Percentiles rank a stretch among this genome's conserved stretches.
phyloP scores from a whole-genome alignment of 2,113 vertebrate genomes.

The Myotis brandtii region DNA sequence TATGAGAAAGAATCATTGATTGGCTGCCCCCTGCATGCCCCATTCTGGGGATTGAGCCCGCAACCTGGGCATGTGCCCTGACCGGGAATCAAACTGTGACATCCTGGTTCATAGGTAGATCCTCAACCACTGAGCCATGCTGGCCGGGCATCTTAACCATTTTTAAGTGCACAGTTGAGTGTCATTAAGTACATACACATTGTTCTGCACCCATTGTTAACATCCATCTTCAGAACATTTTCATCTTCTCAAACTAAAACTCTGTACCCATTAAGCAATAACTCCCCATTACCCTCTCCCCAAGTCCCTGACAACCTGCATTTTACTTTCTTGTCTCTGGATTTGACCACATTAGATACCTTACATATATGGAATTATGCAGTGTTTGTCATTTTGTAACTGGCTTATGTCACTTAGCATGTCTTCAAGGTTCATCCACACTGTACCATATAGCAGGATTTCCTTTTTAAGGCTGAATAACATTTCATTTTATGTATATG shows the following conservation, averaged over 20 bases:
- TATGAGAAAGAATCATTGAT: too few relatives aligned
- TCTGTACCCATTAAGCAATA: background rate
- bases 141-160: background rate
- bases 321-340: background rate
- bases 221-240: background rate
- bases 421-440: background rate
- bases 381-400: background rate
- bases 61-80: too few relatives aligned
- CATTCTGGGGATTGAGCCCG: too few relatives aligned
- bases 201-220: background rate
- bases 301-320: background rate
- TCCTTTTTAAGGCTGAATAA: background rate
- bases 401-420: background rate
- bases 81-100: too few relatives aligned
- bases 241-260: background rate
- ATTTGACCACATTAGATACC: background rate
- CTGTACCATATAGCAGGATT: background rate
- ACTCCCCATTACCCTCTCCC: background rate
- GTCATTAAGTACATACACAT: background rate
- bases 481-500: background rate
- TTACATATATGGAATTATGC: background rate
- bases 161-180: background rate
- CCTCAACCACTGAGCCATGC: too few relatives aligned
- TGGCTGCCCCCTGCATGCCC: too few relatives aligned
- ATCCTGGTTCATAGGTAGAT: too few relatives aligned